phyloP scores from a whole-genome alignment of 1,140 invertebrate species.

The Trichonephila inaurata region DNA sequence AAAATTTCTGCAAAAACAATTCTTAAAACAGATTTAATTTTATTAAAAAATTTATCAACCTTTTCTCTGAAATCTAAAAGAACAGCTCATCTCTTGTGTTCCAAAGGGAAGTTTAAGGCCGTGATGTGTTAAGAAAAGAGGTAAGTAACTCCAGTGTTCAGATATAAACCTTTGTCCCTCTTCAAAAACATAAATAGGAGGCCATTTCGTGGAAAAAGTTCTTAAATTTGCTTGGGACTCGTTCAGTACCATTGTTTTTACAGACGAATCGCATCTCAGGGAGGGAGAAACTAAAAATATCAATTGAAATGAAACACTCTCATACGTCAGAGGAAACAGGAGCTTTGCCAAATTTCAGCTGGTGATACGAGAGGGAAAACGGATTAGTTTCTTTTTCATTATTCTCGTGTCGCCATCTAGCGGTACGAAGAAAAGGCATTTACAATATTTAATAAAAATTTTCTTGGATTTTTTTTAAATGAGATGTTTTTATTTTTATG shows the following conservation, averaged over 20 bases:
- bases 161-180: background rate
- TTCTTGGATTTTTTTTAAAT: too few relatives aligned
- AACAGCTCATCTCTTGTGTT: background rate
- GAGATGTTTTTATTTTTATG: too few relatives aligned
- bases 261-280: background rate
- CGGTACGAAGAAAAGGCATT: background rate
- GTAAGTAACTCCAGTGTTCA: background rate
- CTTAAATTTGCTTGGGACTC: slow-evolving; percentile 8
- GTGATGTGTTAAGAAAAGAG: background rate
- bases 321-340: background rate
- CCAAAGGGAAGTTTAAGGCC: slow-evolving; percentile 9
- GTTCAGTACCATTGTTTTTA: slow-evolving; percentile 39
- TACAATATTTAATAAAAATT: too few relatives aligned
- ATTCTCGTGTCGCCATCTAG: slow-evolving; percentile 7
- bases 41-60: background rate
- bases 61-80: background rate
- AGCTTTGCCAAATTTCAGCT: background rate
- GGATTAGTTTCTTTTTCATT: background rate
- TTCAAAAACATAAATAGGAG: slow-evolving; percentile 35
- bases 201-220: slow-evolving; percentile 17
- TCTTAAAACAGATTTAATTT: background rate
- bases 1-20: too few relatives aligned
- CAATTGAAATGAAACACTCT: slow-evolving; percentile 32
- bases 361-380: background rate
- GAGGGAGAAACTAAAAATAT: slow-evolving; percentile 48